Evolutionary conservation across 2,888 invertebrate species (phyloP).

Genomic region (Blera fallax): DNA sequence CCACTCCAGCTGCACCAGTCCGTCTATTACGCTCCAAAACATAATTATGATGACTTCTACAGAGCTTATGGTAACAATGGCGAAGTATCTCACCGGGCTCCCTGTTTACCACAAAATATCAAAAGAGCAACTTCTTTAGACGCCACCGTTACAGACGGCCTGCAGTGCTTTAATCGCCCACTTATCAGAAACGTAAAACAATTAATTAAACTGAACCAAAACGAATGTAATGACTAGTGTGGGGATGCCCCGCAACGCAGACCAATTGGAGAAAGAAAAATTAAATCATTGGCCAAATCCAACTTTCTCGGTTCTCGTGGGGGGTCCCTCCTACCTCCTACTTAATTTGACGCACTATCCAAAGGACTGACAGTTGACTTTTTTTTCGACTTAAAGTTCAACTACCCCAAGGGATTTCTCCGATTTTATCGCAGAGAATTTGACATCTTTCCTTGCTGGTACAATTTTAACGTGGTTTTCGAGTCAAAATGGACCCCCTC

Average conservation of each 20-base stretch:
- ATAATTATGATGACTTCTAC: too few species aligned
- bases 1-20: too few species aligned
- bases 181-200: constrained; percentile 1
- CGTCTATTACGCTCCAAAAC: too few species aligned
- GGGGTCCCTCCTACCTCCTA: background rate
- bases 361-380: background rate
- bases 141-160: background rate
- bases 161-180: constrained; percentile 2
- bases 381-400: constrained; percentile 1
- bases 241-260: background rate
- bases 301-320: background rate
- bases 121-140: too few species aligned
- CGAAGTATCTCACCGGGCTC: too few species aligned
- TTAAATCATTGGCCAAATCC: constrained; percentile 1
- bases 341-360: background rate
- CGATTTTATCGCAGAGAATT: background rate
- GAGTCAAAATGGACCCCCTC: background rate
- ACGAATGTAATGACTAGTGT: background rate
- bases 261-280: background rate
- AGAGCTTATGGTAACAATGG: too few species aligned
- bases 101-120: too few species aligned
- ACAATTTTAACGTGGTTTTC: background rate
- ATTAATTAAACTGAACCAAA: constrained; percentile 1
- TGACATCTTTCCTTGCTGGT: background rate
- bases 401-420: background rate